Evolutionary conservation across 37 sponge, comb jelly and placozoan genomes (phyloP).

Genomic region (Spongilla lacustris): DNA sequence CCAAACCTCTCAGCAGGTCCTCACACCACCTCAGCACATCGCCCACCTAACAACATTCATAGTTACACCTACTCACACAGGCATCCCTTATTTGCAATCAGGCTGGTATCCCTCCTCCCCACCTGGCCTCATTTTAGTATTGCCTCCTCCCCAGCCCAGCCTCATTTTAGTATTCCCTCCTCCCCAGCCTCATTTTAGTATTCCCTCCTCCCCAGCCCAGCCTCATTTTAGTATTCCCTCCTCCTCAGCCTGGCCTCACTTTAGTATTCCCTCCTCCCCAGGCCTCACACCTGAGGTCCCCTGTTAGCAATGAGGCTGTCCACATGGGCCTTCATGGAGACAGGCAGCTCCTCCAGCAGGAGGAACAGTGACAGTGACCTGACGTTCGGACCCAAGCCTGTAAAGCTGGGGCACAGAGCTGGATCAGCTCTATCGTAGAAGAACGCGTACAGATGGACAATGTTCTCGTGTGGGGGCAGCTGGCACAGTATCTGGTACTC

Average conservation of each 20-base stretch:
- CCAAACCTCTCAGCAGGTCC: conserved; percentile 62
- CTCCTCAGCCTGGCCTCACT: too few relatives aligned
- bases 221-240: too few relatives aligned
- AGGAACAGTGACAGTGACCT: conserved; percentile 73
- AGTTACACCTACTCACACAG: too few relatives aligned
- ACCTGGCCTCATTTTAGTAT: too few relatives aligned
- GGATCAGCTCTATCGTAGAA: conserved; percentile 82
- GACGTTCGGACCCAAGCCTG: conserved; percentile 5
- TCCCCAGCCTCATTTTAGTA: background rate
- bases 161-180: background rate
- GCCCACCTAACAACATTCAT: conserved; percentile 12
- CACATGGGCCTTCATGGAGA: conserved; percentile 56
- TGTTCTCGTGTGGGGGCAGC: conserved; percentile 82
- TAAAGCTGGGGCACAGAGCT: conserved; percentile 27
- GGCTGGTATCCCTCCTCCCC: too few relatives aligned
- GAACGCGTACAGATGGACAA: conserved; percentile 87
- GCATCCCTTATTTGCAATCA: too few relatives aligned
- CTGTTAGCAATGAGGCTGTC: conserved; percentile 15
- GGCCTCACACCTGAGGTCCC: conserved; percentile 58
- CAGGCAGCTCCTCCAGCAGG: conserved; percentile 71
- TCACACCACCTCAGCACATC: conserved; percentile 65
- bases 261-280: background rate
- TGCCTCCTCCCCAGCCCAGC: too few relatives aligned
- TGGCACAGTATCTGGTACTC: conserved; percentile 89
- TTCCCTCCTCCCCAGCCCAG: too few relatives aligned